Evolutionary conservation across 2,797 vertebrate species (phyloP).

Genomic region (Trematomus bernacchii): DNA sequence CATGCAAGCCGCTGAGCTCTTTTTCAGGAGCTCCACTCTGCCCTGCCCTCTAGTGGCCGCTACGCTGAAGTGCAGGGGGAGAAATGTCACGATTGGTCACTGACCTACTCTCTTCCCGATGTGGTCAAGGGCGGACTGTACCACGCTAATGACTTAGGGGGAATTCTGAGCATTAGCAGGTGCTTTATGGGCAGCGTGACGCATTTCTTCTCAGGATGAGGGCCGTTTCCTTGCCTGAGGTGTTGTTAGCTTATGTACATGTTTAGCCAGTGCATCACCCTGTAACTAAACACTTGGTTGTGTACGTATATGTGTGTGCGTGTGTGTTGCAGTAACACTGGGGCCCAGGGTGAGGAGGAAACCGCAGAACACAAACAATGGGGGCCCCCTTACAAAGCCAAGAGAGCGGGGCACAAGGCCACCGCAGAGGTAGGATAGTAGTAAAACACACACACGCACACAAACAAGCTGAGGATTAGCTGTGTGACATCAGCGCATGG

Average conservation of each 20-base stretch:
- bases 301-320: slow-evolving; percentile 31
- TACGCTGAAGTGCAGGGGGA: slow-evolving; percentile 19
- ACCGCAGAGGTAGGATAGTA: slow-evolving; percentile 60
- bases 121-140: slow-evolving; percentile 26
- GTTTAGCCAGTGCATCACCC: slow-evolving; percentile 73
- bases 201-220: slow-evolving; percentile 55
- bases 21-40: slow-evolving; percentile 32
- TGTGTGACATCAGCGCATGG: slow-evolving; percentile 71
- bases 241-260: slow-evolving; percentile 61
- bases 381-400: slow-evolving; percentile 54
- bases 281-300: slow-evolving; percentile 61
- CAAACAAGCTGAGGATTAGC: slow-evolving; percentile 60
- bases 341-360: slow-evolving; percentile 65
- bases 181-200: slow-evolving; percentile 66
- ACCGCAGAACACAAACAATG: slow-evolving; percentile 76
- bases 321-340: slow-evolving; percentile 49
- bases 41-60: slow-evolving; percentile 77
- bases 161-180: slow-evolving; percentile 70
- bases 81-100: slow-evolving; percentile 5
- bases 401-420: slow-evolving; percentile 59
- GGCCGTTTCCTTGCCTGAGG: slow-evolving; percentile 68
- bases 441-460: slow-evolving; percentile 63
- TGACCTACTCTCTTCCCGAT: slow-evolving; percentile 5
- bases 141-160: slow-evolving; percentile 33
- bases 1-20: slow-evolving; percentile 30